A percentile compares a stretch with the other conserved stretches of the same genome.
Evolutionary conservation across 1,140 invertebrate species (phyloP).

Genomic region (Lasioglossum albipes): DNA sequence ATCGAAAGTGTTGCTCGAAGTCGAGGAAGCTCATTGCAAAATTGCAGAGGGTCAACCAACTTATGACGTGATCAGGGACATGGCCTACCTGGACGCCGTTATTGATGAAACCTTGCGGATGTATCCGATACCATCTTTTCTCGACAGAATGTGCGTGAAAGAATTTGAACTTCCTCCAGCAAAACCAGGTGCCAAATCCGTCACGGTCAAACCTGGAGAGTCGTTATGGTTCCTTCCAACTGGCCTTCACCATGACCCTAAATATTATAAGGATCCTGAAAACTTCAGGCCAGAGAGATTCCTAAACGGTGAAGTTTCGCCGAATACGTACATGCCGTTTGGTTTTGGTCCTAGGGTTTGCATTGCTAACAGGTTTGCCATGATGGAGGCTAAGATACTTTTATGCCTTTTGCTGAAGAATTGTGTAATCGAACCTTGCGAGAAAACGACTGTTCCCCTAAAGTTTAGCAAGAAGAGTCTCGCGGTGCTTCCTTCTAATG

Average conservation of each 20-base stretch:
- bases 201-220: background rate
- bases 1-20: slow-evolving; percentile 8
- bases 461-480: no score
- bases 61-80: background rate
- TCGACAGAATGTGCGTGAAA: slow-evolving; percentile 41
- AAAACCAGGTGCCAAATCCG: background rate
- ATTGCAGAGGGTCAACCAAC: background rate
- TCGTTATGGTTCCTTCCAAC: no score
- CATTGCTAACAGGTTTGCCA: slow-evolving; percentile 74
- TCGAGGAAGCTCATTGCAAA: background rate
- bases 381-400: slow-evolving; percentile 66
- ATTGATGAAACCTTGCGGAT: slow-evolving; percentile 29
- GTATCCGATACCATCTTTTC: background rate
- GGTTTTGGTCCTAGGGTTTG: slow-evolving; percentile 78
- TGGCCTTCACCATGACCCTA: no score
- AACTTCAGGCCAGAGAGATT: no score
- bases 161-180: slow-evolving; percentile 36
- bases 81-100: slow-evolving; percentile 44
- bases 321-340: slow-evolving; percentile 57
- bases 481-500: no score
- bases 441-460: no score
- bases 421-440: slow-evolving; percentile 56
- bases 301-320: background rate
- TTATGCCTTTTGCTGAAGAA: slow-evolving; percentile 62
- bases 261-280: no score